Conservation (phyloP, 2,113 vertebrate species). For the Choloepus hoffmanni region DNA sequence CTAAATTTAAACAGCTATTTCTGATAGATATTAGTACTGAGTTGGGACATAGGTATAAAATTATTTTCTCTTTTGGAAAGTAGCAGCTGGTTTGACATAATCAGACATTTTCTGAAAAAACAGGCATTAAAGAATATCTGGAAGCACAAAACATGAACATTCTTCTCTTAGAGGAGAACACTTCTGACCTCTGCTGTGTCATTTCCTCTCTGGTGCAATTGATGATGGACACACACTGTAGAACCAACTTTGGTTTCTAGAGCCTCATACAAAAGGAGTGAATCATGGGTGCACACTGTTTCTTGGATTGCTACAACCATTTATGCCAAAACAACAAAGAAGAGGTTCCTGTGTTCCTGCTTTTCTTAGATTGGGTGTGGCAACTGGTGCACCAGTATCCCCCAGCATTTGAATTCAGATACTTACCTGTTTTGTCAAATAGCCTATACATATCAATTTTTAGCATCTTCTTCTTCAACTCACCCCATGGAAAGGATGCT, state of each 20-base stretch:
- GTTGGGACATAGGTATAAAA: constrained; percentile 94
- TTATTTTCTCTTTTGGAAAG: constrained; percentile 94
- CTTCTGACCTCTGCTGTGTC: constrained; percentile 92
- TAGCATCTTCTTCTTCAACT: constrained; percentile 95
- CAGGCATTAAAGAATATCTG: constrained; percentile 90
- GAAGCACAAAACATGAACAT: constrained; percentile 91
- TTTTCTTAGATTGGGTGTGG: constrained; percentile 94
- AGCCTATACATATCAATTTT: constrained; percentile 93
- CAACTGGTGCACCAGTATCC: constrained; percentile 91
- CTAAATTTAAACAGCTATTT: constrained; percentile 93
- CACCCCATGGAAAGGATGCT: constrained; percentile 87
- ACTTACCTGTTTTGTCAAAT: constrained; percentile 94
- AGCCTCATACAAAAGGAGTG: constrained; percentile 94
- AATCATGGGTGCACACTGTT: constrained; percentile 90
- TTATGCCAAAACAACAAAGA: constrained; percentile 91
- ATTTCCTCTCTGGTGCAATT: constrained; percentile 93
- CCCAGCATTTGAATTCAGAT: constrained; percentile 93
- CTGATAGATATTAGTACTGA: constrained; percentile 92
- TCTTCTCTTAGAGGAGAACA: constrained; percentile 92
- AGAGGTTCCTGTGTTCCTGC: constrained; percentile 92
- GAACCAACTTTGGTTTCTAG: constrained; percentile 92
- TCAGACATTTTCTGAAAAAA: constrained; percentile 92
- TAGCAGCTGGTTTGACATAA: constrained; percentile 93
- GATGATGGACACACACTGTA: constrained; percentile 93
- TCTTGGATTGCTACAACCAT: constrained; percentile 93